These are phyloP conservation scores for Orchesellides sinensis DNA, from an alignment of 2,888 invertebrate genomes.

Conservation along the genomic window DNA sequence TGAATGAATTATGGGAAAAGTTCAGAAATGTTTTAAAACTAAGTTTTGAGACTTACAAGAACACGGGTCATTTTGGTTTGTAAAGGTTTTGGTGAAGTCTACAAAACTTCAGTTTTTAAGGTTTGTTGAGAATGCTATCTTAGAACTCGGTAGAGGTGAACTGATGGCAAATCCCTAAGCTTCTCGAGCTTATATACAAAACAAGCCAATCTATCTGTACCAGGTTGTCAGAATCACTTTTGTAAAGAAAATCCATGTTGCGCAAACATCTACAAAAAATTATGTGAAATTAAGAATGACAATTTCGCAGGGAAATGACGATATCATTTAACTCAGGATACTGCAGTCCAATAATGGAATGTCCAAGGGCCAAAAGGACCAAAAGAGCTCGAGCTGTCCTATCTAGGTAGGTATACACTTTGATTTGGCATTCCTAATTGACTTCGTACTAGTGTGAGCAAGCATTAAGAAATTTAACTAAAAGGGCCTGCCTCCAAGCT, in stretches of 20 bases:
- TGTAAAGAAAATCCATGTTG: background rate
- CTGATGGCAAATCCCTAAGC: constrained; percentile 12
- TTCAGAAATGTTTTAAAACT: background rate
- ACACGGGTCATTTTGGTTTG: constrained; percentile 47
- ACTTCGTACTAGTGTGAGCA: background rate
- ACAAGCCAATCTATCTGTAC: constrained; percentile 25
- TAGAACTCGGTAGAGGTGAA: background rate
- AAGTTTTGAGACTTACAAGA: constrained; percentile 29
- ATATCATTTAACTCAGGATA: background rate
- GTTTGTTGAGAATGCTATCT: background rate
- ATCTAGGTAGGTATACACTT: too few species aligned
- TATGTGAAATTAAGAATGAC: constrained; percentile 28
- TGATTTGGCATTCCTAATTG: background rate
- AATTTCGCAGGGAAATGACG: constrained; percentile 27
- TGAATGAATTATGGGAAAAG: background rate
- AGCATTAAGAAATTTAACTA: background rate
- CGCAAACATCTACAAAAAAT: background rate
- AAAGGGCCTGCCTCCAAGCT: background rate
- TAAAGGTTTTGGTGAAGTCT: background rate
- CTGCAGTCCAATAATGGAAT: background rate
- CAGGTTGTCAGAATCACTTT: constrained; percentile 29
- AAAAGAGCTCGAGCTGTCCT: constrained; percentile 9
- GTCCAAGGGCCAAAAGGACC: constrained; percentile 39
- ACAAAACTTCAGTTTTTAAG: background rate
- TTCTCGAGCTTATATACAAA: constrained; percentile 36